Evolutionary conservation across 2,797 vertebrate species (phyloP), one percentile per base, ranked within the genome.

Genomic region (Protosalanx chinensis): DNA sequence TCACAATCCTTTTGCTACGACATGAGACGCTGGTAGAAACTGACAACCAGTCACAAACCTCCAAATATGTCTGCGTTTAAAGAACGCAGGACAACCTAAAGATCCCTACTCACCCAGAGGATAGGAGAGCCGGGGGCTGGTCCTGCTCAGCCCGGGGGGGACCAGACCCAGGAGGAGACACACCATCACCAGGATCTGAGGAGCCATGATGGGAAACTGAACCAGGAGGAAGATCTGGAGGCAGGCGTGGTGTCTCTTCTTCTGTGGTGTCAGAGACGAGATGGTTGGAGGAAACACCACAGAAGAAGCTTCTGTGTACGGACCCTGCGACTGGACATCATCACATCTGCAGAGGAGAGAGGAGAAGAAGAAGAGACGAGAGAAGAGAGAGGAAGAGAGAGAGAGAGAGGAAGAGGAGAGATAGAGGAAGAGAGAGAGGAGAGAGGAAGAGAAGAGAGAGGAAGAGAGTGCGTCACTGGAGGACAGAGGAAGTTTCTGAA

Each of bases 51-150:
- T 41, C 15, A 27, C 8, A 20, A 67, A 49, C n/a, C 7, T 35
- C 7, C 30, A 53, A 29, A 2, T n/a, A 35, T 49, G 18, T 46
- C 49, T 58, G 6, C 51, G 15, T 56, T 61, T 58, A 27, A 18
- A 23, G n/a, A 20, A 49, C 13, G 29, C 18, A 18, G 37, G 29
- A 23, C 37, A 56, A 46, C 23, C 32, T 53, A 51, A 68, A 51
- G 60, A 29, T 15, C 13, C 3, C 1, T 5, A 83, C 91, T 90
- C 79, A 91, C 92, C 90, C 13, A 84, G 33, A 0, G 81, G 80
- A 71, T 92, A 92, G 72, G 91, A 90, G 61, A 93, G 76, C 65
- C 92, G 86, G 29, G 92, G 91, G 4, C 81, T 78, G 49, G 80
- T 71, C 57, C 20, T 64, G 0, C 73, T 67, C 68, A 84, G 35